These are phyloP conservation scores for Diadema setosum DNA, from an alignment of 35 echinoderm and acorn worm species.

Conservation along the genomic window DNA sequence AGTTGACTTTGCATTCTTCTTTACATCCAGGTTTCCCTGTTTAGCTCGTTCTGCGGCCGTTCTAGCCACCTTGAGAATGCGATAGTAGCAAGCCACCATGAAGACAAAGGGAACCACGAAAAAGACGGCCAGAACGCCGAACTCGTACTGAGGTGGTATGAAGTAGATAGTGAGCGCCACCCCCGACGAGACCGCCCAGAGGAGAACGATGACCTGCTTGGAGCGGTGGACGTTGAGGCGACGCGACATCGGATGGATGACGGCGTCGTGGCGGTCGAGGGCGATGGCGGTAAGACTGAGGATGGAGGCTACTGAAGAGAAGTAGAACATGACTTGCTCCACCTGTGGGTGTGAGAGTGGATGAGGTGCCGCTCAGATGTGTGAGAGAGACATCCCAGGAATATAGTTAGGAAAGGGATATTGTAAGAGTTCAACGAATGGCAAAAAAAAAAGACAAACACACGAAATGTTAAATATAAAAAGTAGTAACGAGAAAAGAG, in stretches of 20 bases:
- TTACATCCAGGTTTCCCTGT: neutral
- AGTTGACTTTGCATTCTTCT: neutral
- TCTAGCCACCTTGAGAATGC: conserved; percentile 56
- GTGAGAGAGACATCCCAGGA: no score
- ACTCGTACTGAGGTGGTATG: conserved; percentile 59
- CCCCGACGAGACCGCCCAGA: conserved; percentile 51
- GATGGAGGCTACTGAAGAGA: conserved; percentile 83
- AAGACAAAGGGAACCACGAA: conserved; percentile 52
- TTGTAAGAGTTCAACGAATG: no score
- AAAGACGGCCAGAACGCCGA: conserved; percentile 60
- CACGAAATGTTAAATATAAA: no score
- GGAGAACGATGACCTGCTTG: conserved; percentile 26
- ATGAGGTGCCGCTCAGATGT: no score
- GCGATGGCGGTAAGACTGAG: conserved; percentile 83
- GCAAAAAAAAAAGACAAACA: no score
- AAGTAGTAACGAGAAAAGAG: no score
- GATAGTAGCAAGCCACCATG: conserved; percentile 77
- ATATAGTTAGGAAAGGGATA: no score
- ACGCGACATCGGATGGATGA: conserved; percentile 68
- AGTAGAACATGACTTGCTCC: conserved; percentile 93
- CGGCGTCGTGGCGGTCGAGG: conserved; percentile 78
- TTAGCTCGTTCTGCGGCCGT: neutral
- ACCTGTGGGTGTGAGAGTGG: no score
- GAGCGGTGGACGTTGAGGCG: conserved; percentile 16
- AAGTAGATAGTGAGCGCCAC: conserved; percentile 55